These are phyloP conservation scores for Phrynosoma blainvillii DNA, from an alignment of 2,113 vertebrate species.

Conservation along the genomic window DNA sequence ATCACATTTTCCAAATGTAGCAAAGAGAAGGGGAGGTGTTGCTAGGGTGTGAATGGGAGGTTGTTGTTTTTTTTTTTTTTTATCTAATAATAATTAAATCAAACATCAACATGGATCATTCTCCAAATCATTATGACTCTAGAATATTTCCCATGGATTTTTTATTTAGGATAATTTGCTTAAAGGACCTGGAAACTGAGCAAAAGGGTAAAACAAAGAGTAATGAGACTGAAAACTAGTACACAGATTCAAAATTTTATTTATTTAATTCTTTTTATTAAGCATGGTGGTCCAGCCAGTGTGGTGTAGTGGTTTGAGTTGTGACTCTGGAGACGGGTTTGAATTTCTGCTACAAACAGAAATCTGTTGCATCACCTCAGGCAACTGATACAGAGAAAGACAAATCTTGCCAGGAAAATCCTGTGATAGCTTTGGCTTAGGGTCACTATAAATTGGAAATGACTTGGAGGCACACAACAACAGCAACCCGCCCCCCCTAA, in stretches of 20 bases:
- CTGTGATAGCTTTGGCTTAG: too few relatives aligned
- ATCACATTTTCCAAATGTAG: slow-evolving; percentile 4
- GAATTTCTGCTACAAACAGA: too few relatives aligned
- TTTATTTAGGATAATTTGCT: neutral
- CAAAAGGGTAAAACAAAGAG: neutral
- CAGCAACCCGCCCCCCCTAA: too few relatives aligned
- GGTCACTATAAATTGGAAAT: too few relatives aligned
- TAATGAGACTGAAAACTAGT: neutral
- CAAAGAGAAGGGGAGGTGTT: neutral
- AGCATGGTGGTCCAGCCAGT: too few relatives aligned
- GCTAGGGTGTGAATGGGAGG: neutral
- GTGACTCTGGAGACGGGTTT: neutral
- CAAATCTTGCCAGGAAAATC: too few relatives aligned
- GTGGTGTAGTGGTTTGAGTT: too few relatives aligned
- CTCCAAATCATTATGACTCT: neutral
- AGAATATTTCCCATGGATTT: neutral
- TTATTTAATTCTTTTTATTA: neutral
- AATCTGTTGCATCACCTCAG: too few relatives aligned
- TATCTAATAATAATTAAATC: neutral
- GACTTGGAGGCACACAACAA: too few relatives aligned
- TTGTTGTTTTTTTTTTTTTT: too few relatives aligned
- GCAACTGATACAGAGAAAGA: too few relatives aligned
- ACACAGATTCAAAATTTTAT: neutral
- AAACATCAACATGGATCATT: neutral
- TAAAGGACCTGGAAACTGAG: too few relatives aligned